Base-by-base conservation (phyloP, 1,140 invertebrate species). In the Pentalonia nigronervosa region DNA sequence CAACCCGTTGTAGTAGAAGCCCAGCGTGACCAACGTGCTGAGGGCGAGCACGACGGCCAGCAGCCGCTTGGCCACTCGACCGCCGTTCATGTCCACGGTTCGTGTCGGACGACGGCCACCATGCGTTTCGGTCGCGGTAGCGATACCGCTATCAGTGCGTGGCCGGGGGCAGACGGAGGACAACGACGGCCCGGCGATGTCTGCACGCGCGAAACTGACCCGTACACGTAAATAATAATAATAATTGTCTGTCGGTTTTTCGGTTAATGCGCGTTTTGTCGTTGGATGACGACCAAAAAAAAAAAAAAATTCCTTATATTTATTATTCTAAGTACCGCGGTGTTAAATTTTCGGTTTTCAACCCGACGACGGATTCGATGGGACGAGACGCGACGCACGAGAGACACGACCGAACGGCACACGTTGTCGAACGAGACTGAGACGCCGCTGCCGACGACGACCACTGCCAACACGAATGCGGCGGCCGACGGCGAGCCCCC, bases 11-110 rank as follows among this genome's bases (percentile, higher is more conserved):
- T 93, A 93, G 81, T 93, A 93, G 23, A 93, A 34, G 48, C 91
- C 91, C 47, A 93, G 34, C 91, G 91, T 93, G 91, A 83, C 48
- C 81, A 93, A 8, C 91, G 91, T 93, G 76, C 91, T 83, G 20
- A 93, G 36, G 25, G 48, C 81, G 48, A 93, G 81, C 91, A 53
- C 91, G 76, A 93, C 76, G 91, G 91, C 91, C 91, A 93, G 48
- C 91, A 93, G 81, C 81, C 91, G 91, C 48, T 86, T 93, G 91
- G 91, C 91, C 81, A 84, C 81, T 20, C 91, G 81, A 83, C 91
- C 81, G 91, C 91, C 76, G 91, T 93, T 93, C 91, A 93, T 93
- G 47, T 36, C 48, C 34, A 11, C 34, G 14, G 4, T 53, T 25
- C 48, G 60, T 30, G 84, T 34, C 50, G 48, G n/a, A 23, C 48